A percentile compares a stretch with the other conserved stretches of the same genome.
phyloP scores from a whole-genome alignment of 1,140 invertebrate species.

The Dendroctonus valens region DNA sequence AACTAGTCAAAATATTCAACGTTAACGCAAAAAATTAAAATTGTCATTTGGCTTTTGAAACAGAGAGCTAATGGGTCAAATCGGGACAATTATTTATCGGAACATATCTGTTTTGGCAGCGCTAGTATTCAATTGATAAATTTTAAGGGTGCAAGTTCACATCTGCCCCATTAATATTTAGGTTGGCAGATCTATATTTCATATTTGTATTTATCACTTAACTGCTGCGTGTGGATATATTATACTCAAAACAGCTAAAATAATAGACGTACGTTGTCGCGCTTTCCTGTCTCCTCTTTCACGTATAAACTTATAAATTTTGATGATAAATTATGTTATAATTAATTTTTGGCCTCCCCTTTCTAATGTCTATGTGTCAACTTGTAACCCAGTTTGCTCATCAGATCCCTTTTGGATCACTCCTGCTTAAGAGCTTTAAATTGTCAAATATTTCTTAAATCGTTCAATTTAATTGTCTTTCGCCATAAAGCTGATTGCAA shows the following conservation, averaged over 20 bases:
- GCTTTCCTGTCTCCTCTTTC: constrained; percentile 35
- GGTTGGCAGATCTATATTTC: constrained; percentile 42
- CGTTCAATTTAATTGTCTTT: constrained; percentile 5
- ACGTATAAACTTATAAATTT: constrained; percentile 39
- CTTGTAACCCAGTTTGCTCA: constrained; percentile 14
- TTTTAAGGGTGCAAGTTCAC: constrained; percentile 40
- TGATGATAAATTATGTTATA: constrained; percentile 41
- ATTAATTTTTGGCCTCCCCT: constrained; percentile 37
- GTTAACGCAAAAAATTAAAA: constrained; percentile 6
- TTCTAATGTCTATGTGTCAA: constrained; percentile 11
- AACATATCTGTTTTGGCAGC: constrained; percentile 31
- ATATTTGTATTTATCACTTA: constrained; percentile 40
- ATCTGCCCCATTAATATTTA: constrained; percentile 39
- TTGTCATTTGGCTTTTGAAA: constrained; percentile 23
- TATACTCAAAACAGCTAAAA: constrained; percentile 15
- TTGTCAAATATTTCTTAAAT: constrained; percentile 8
- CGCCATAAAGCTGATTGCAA: constrained; percentile 5
- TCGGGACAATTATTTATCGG: constrained; percentile 27
- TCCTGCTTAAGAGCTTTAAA: constrained; percentile 9
- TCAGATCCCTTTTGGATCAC: constrained; percentile 15
- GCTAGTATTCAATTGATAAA: constrained; percentile 37
- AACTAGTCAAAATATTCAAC: constrained; percentile 13
- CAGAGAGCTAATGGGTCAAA: constrained; percentile 13
- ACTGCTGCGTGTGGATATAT: constrained; percentile 25
- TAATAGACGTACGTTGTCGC: constrained; percentile 36